These are phyloP conservation scores for Drosophila lini DNA, from an alignment of 1,140 invertebrate species.

Conservation along the genomic window DNA sequence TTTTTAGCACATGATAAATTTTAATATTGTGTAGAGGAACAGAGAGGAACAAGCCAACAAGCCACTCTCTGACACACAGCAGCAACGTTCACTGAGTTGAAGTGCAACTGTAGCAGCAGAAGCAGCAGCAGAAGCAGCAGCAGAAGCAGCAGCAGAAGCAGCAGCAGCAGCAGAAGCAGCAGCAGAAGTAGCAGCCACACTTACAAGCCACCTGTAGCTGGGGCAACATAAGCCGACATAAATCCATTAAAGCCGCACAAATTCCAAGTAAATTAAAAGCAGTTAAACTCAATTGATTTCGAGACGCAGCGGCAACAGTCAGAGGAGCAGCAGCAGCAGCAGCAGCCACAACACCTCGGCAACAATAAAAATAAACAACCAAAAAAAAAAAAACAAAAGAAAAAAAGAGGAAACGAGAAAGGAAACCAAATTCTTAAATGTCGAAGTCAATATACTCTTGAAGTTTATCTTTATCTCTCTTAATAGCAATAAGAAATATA, in stretches of 20 bases:
- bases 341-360: constrained; percentile 59
- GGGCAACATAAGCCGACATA: constrained; percentile 73
- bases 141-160: too few relatives aligned
- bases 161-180: constrained; percentile 7
- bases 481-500: too few relatives aligned
- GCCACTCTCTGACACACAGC: constrained; percentile 3
- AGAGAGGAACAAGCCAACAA: constrained; percentile 15
- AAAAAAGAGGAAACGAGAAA: constrained; percentile 37
- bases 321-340: constrained; percentile 20
- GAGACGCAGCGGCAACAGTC: constrained; percentile 62
- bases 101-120: constrained; percentile 7
- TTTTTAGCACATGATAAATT: constrained; percentile 85
- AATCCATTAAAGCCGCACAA: constrained; percentile 80
- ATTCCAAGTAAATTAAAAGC: constrained; percentile 81
- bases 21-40: constrained; percentile 69
- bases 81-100: constrained; percentile 8
- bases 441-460: not conserved
- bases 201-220: constrained; percentile 37
- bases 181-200: constrained; percentile 23
- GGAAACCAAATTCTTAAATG: not conserved
- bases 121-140: too few relatives aligned
- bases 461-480: too few relatives aligned
- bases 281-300: constrained; percentile 82
- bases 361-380: constrained; percentile 81
- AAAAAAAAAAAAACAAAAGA: constrained; percentile 39